These are phyloP conservation scores for Anoplopoma fimbria DNA, from an alignment of 2,113 vertebrate genomes.

Conservation along the genomic window DNA sequence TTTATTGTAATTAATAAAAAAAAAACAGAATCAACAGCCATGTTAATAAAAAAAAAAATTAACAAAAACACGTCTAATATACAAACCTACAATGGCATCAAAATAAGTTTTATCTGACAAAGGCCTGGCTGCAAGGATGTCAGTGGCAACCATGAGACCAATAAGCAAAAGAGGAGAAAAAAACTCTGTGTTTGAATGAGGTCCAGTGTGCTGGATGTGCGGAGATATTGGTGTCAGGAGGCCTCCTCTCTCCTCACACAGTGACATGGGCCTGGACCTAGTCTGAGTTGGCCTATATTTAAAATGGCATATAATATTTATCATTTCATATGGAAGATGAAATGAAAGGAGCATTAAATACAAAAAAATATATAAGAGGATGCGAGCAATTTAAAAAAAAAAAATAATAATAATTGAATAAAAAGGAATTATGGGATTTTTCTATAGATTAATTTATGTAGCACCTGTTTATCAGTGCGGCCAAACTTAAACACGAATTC, in stretches of 20 bases:
- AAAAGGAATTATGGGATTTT: neutral
- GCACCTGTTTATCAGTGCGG: neutral
- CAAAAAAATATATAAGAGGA: neutral
- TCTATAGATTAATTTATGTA: neutral
- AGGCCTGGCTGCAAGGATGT: constrained; percentile 20
- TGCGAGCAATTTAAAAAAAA: neutral
- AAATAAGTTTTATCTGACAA: constrained; percentile 5
- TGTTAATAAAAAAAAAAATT: neutral
- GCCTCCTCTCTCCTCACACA: constrained; percentile 62
- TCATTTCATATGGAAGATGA: neutral
- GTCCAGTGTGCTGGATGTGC: constrained; percentile 72
- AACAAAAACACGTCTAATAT: neutral
- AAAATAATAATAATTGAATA: neutral
- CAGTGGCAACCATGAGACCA: constrained; percentile 37
- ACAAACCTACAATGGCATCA: neutral
- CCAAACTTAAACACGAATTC: constrained; percentile 16
- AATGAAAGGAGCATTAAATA: neutral
- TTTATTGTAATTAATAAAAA: neutral
- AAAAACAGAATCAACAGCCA: neutral
- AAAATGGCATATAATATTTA: neutral
- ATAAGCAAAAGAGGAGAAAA: constrained; percentile 30
- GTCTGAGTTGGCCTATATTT: neutral
- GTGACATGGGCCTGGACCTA: constrained; percentile 56
- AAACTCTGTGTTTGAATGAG: constrained; percentile 75
- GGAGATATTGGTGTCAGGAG: constrained; percentile 83